phyloP scores from a whole-genome alignment of 2,113 vertebrate species.

The Glareola pratincola region DNA sequence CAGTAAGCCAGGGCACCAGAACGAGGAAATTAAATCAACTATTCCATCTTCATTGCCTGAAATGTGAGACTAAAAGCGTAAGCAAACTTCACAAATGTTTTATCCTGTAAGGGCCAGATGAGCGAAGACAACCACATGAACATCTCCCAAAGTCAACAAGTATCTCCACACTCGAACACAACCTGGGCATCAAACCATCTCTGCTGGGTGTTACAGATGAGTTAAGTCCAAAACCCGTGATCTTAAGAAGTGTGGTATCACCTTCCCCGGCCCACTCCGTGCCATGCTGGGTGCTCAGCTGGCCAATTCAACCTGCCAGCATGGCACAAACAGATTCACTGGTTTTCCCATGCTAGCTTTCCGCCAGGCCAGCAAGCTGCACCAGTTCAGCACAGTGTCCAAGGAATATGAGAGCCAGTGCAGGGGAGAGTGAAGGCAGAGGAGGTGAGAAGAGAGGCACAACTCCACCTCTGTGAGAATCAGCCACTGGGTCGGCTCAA shows the following conservation, averaged over 20 bases:
- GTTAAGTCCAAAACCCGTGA: background rate
- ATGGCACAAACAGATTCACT: background rate
- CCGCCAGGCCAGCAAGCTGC: background rate
- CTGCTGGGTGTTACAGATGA: background rate
- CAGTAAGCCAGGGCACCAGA: background rate
- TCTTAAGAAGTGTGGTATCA: background rate
- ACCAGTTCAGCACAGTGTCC: accelerated
- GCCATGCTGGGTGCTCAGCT: background rate
- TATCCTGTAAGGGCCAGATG: background rate
- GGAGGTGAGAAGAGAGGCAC: background rate
- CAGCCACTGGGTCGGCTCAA: background rate
- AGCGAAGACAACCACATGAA: background rate
- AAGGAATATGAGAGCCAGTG: background rate
- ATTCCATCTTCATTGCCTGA: background rate
- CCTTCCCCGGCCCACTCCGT: accelerated
- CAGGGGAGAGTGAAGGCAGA: background rate
- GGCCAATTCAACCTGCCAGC: background rate
- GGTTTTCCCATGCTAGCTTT: background rate
- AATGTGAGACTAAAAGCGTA: accelerated
- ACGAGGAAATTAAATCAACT: background rate
- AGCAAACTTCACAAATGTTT: background rate
- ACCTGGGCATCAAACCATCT: background rate
- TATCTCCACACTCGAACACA: accelerated
- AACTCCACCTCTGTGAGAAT: background rate
- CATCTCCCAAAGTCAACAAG: background rate